Evolutionary conservation across 2,113 vertebrate species (phyloP), one percentile per base, ranked within the genome.

Genomic region (Ciconia stormi): DNA sequence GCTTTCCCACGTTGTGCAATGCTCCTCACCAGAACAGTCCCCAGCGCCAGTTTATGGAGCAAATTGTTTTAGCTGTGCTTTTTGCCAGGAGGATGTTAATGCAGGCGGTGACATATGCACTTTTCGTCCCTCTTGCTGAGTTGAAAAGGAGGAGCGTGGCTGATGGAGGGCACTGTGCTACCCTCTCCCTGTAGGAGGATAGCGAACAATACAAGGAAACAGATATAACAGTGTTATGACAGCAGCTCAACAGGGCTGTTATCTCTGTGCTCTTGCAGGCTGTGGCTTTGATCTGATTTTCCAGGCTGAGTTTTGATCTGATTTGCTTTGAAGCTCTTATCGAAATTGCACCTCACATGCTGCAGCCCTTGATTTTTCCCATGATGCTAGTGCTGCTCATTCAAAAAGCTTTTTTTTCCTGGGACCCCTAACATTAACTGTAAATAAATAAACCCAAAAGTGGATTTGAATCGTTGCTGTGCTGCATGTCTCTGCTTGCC

Each of bases 91-190:
- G n/a, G 34, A 42, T 52, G 42, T 19, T 2, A 27, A 13, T 0
- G 6, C 29, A 2, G 2, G 38, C 9, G 10, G 10, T 74, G 17
- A 34, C n/a, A 1, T 13, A 1, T 13, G 23, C 1, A 8, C 62
- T 78, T 10, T 11, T 21, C 7, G 1, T 17, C 36, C 30, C 42
- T 42, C 11, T 12, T 0, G 3, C n/a, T 4, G 61, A 23, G 25
- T 0, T 2, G 3, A 2, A 61, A 3, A 22, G 53, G 25, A 50
- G 29, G 11, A 74, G n/a, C 2, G 5, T 0, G 13, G n/a, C 71
- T 44, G 61, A 19, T 23, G 61, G 44, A 59, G 49, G 73, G 74
- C 63, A 32, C 44, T 0, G 15, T 52, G 76, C 71, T 42, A 14
- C 53, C 47, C 26, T 27, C 9, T 21, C 30, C 2, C 0, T 44